These are phyloP conservation scores for Zootoca vivipara DNA, from an alignment of 2,113 vertebrate genomes.

Conservation along the genomic window DNA sequence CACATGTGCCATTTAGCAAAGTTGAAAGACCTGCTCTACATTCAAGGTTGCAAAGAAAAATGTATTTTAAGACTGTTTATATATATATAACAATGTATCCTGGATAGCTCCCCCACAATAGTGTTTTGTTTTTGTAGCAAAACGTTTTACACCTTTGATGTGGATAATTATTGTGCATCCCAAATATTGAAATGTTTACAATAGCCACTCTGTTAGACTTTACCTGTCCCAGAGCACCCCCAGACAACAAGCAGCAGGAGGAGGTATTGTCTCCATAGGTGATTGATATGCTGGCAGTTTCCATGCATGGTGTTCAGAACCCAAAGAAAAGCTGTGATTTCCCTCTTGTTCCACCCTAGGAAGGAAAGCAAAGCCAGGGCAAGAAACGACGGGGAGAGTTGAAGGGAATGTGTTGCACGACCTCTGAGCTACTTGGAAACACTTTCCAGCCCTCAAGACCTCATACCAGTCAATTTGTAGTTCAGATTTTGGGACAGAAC, in stretches of 20 bases:
- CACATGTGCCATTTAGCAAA: not conserved
- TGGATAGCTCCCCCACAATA: not conserved
- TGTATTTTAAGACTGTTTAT: not conserved
- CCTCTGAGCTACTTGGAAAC: not conserved
- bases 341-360: not conserved
- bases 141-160: not conserved
- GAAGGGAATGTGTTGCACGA: not conserved
- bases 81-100: not conserved
- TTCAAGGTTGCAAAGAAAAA: not conserved
- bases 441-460: not conserved
- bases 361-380: not conserved
- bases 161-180: not conserved
- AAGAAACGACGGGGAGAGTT: not conserved
- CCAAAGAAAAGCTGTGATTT: not conserved
- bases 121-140: not conserved
- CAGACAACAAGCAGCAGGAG: conserved; percentile 5
- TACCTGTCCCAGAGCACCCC: conserved; percentile 12
- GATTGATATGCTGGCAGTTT: not conserved
- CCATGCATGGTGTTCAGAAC: not conserved
- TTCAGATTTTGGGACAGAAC: not conserved
- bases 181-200: not conserved
- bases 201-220: not conserved
- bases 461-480: not conserved
- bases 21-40: not conserved
- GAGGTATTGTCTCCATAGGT: not conserved